A percentile compares a stretch with the other conserved stretches of the same genome.
Evolutionary conservation across 2,888 invertebrate genomes (phyloP).

Genomic region (Oscheius sp.): DNA sequence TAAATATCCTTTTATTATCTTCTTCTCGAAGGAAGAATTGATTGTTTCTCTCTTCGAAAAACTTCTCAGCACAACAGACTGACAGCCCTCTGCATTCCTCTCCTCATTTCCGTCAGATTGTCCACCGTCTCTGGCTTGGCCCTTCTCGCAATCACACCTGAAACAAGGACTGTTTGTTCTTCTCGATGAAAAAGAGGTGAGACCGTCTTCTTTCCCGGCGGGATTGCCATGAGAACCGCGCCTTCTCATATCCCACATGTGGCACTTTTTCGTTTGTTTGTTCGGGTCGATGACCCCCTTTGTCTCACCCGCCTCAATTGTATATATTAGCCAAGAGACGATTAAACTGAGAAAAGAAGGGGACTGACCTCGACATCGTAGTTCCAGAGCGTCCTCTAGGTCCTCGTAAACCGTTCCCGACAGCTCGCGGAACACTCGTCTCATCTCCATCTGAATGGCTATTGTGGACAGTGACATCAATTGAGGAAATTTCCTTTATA

Average conservation of each 20-base stretch:
- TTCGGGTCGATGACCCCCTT: slow-evolving; percentile 19
- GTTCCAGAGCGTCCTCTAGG: slow-evolving; percentile 42
- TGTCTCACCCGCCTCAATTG: slow-evolving; percentile 25
- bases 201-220: not conserved
- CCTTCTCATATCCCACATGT: slow-evolving; percentile 9
- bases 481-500: not conserved
- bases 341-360: not conserved
- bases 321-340: slow-evolving; percentile 17
- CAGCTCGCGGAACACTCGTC: slow-evolving; percentile 46
- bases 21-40: slow-evolving; percentile 5
- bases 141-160: slow-evolving; percentile 24
- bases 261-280: slow-evolving; percentile 28
- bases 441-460: slow-evolving; percentile 51
- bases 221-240: not conserved
- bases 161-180: not conserved
- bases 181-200: not conserved
- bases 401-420: slow-evolving; percentile 50
- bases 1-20: not conserved
- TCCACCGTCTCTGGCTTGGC: slow-evolving; percentile 26
- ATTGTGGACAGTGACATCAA: not conserved
- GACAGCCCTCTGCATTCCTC: slow-evolving; percentile 31
- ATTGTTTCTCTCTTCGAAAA: not conserved
- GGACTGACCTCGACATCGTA: slow-evolving; percentile 35
- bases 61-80: slow-evolving; percentile 13
- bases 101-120: slow-evolving; percentile 24